Evolutionary conservation across 2,797 vertebrate species (phyloP).

Genomic region (Meda fulgida): DNA sequence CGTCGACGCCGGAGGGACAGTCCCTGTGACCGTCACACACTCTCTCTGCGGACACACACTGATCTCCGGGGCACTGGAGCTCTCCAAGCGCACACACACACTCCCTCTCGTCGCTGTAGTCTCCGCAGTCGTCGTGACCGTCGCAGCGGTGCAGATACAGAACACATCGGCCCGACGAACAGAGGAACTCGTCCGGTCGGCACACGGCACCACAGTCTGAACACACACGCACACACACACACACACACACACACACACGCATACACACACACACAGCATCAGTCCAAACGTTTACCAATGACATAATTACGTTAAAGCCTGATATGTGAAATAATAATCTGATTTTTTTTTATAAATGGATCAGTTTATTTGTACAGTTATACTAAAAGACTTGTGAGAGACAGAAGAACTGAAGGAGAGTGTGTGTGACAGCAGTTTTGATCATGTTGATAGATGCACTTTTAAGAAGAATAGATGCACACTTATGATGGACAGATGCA

Average conservation of each 20-base stretch:
- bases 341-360: too few relatives aligned
- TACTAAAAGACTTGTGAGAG: too few relatives aligned
- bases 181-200: slow-evolving; percentile 79
- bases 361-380: too few relatives aligned
- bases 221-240: neutral
- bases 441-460: too few relatives aligned
- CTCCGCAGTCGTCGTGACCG: slow-evolving; percentile 87
- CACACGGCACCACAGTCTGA: slow-evolving; percentile 85
- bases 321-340: too few relatives aligned
- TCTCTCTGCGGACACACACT: slow-evolving; percentile 75
- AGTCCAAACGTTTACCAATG: too few relatives aligned
- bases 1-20: slow-evolving; percentile 82
- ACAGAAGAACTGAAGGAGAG: too few relatives aligned
- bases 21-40: slow-evolving; percentile 84
- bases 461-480: too few relatives aligned
- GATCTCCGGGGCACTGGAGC: slow-evolving; percentile 81
- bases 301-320: too few relatives aligned
- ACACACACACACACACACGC: slow-evolving; percentile 29
- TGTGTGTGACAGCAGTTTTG: too few relatives aligned
- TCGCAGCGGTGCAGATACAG: slow-evolving; percentile 84
- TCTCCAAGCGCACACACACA: slow-evolving; percentile 78
- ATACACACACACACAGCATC: slow-evolving; percentile 47
- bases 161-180: slow-evolving; percentile 81
- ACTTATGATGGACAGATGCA: too few relatives aligned
- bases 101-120: slow-evolving; percentile 86